Evolutionary conservation across 2,888 invertebrate species (phyloP).

Genomic region (Prosapia bicincta): DNA sequence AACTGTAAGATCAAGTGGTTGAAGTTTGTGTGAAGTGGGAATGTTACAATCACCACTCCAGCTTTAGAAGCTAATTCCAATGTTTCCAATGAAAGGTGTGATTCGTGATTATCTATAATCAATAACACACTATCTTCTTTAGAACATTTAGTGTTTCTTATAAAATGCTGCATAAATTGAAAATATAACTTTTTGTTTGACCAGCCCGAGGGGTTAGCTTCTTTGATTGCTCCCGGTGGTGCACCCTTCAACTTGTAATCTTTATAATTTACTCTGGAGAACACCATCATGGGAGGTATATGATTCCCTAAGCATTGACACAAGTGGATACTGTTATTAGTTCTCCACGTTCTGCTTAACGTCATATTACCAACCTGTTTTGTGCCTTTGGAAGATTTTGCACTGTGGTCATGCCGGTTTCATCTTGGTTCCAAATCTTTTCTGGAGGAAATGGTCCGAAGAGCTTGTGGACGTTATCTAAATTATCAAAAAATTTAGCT

Average conservation of each 20-base stretch:
- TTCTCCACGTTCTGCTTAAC: slow-evolving; percentile 44
- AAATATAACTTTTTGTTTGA: slow-evolving; percentile 41
- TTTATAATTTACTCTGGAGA: slow-evolving; percentile 39
- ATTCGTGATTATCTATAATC: slow-evolving; percentile 42
- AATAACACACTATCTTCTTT: slow-evolving; percentile 40
- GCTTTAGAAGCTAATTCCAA: too few species aligned
- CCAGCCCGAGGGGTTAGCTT: slow-evolving; percentile 42
- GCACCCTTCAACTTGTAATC: slow-evolving; percentile 42
- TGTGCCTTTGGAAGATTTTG: slow-evolving; percentile 43
- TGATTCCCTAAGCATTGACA: slow-evolving; percentile 36
- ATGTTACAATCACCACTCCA: slow-evolving; percentile 45
- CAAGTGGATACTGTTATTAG: too few species aligned
- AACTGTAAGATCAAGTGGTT: slow-evolving; percentile 42
- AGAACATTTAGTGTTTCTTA: slow-evolving; percentile 39
- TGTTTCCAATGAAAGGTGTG: slow-evolving; percentile 39
- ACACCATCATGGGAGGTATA: slow-evolving; percentile 37
- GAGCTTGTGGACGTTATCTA: slow-evolving; percentile 29
- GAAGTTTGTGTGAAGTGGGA: slow-evolving; percentile 45
- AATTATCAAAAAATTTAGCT: slow-evolving; percentile 24
- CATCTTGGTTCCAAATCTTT: too few species aligned
- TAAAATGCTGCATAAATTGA: slow-evolving; percentile 41
- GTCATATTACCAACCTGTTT: slow-evolving; percentile 46
- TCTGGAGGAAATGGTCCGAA: slow-evolving; percentile 9
- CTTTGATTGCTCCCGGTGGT: slow-evolving; percentile 43
- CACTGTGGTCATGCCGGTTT: slow-evolving; percentile 46